Evolutionary conservation across 2,888 invertebrate species (phyloP).

Genomic region (Dryomyza anilis): DNA sequence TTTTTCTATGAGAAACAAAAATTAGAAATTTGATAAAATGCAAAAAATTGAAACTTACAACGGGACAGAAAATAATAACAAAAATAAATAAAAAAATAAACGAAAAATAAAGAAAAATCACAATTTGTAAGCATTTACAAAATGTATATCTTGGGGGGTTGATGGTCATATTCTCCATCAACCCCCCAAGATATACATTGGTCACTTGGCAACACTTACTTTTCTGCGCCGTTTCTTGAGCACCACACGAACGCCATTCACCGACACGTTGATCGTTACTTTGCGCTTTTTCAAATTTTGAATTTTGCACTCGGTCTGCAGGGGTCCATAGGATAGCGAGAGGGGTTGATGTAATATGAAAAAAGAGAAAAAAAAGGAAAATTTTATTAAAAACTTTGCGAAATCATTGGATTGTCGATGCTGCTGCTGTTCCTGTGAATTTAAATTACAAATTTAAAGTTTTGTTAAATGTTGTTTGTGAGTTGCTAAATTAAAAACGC

Average conservation of each 20-base stretch:
- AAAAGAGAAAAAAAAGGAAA: neutral
- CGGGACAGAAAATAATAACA: neutral
- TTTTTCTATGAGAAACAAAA: conserved; percentile 66
- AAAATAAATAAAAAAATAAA: too few relatives aligned
- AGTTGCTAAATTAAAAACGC: neutral
- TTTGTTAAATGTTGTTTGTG: neutral
- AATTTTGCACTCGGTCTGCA: conserved; percentile 97
- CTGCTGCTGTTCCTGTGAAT: neutral
- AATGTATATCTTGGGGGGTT: neutral
- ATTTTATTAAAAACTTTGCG: conserved; percentile 2
- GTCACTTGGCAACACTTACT: conserved; percentile 58
- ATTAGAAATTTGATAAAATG: neutral
- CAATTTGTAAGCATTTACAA: too few relatives aligned
- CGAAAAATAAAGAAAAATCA: too few relatives aligned
- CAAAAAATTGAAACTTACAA: too few relatives aligned
- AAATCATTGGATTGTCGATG: neutral
- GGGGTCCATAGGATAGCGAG: conserved; percentile 40
- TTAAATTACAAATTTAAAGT: neutral
- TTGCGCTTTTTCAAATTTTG: conserved; percentile 97
- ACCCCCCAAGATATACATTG: neutral
- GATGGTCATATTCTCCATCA: too few relatives aligned
- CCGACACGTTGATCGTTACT: conserved; percentile 92
- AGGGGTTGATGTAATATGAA: neutral
- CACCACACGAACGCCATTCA: conserved; percentile 91
- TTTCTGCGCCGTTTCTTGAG: conserved; percentile 80